Evolutionary conservation across 92 coral and sea anemone species (phyloP).

Genomic region (Ricordea florida): DNA sequence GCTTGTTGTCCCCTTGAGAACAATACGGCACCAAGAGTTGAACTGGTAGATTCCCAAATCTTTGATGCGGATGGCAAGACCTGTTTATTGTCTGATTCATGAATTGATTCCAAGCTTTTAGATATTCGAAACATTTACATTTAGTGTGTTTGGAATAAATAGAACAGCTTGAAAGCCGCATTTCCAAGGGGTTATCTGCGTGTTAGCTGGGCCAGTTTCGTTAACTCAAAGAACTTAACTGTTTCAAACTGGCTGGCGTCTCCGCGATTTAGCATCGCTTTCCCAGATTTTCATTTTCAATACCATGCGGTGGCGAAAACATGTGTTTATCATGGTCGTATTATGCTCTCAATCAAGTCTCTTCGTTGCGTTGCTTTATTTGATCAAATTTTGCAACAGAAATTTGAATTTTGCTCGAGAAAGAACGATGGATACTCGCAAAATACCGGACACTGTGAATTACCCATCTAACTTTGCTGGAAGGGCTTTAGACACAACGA

Average conservation of each 20-base stretch:
- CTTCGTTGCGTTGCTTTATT: not conserved
- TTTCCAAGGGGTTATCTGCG: not conserved
- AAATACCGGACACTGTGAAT: not conserved
- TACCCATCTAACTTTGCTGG: not conserved
- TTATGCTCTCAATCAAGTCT: constrained; percentile 1
- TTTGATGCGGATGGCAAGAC: too few species aligned
- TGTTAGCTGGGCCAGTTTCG: too few species aligned
- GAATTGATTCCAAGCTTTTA: constrained; percentile 22
- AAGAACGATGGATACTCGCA: not conserved
- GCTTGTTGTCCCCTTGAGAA: too few species aligned
- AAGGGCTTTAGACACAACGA: not conserved
- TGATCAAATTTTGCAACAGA: constrained; percentile 10
- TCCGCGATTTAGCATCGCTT: too few species aligned
- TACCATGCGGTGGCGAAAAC: constrained; percentile 24
- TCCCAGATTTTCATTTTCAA: too few species aligned
- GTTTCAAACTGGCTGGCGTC: too few species aligned
- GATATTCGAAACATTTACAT: constrained; percentile 5
- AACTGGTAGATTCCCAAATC: too few species aligned
- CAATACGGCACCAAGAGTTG: too few species aligned
- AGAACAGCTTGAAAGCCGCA: constrained; percentile 19
- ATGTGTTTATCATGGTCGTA: not conserved
- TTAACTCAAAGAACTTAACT: too few species aligned
- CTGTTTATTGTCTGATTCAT: not conserved
- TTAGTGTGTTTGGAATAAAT: not conserved
- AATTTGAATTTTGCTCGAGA: not conserved